phyloP scores from a whole-genome alignment of 2,797 vertebrate species.

The Muscicapa striata region DNA sequence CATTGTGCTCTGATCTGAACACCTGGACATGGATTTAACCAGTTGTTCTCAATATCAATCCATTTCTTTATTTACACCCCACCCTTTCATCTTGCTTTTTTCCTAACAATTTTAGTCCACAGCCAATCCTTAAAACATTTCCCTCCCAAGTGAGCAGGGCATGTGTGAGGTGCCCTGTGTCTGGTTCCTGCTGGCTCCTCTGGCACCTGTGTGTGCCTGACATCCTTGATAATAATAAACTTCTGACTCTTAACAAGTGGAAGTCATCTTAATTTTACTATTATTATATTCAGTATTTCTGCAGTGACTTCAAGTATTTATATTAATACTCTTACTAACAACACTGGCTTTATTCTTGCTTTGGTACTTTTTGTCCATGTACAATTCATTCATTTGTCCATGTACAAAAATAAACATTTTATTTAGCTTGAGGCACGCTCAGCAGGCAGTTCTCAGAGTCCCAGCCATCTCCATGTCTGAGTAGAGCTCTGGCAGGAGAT shows the following conservation, averaged over 20 bases:
- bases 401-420: neutral
- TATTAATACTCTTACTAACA: neutral
- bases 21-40: neutral
- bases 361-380: neutral
- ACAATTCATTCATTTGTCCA: neutral
- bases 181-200: neutral
- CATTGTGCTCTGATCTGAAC: neutral
- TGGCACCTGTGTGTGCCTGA: neutral
- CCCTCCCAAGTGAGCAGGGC: neutral
- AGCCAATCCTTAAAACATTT: neutral
- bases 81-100: neutral
- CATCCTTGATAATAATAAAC: neutral
- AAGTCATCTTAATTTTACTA: neutral
- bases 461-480: neutral
- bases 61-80: neutral
- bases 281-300: neutral
- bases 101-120: neutral
- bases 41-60: neutral
- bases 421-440: neutral
- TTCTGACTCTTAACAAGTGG: neutral
- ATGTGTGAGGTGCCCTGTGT: neutral
- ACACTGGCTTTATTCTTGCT: neutral
- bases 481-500: neutral
- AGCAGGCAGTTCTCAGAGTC: neutral
- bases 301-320: neutral